Conservation (phyloP, 1,140 invertebrate species). For the Apis dorsata region DNA sequence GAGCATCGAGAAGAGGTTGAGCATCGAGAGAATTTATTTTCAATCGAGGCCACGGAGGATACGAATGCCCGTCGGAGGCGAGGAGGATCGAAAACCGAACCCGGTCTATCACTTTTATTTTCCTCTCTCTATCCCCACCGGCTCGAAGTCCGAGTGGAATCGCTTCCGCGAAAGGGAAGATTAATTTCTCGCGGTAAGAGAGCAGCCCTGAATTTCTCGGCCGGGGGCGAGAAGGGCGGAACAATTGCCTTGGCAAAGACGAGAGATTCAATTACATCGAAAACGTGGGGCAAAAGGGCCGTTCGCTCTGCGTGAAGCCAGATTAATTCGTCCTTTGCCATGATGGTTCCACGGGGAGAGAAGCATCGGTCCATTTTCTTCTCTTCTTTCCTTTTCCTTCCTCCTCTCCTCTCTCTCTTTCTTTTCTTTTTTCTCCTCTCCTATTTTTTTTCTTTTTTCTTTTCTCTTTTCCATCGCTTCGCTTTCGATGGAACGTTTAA, state of each 20-base stretch:
- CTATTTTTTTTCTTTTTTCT: too few relatives aligned
- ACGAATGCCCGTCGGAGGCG: slow-evolving; percentile 12
- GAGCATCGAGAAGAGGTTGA: background rate
- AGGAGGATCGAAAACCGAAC: slow-evolving; percentile 39
- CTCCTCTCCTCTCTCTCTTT: background rate
- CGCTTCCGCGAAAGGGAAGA: slow-evolving; percentile 60
- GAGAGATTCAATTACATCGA: slow-evolving; percentile 70
- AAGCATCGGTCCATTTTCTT: slow-evolving; percentile 38
- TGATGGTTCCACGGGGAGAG: slow-evolving; percentile 51
- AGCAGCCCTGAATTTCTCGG: slow-evolving; percentile 59
- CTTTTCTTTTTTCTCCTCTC: background rate
- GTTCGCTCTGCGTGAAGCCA: slow-evolving; percentile 59
- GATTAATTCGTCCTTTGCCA: slow-evolving; percentile 66
- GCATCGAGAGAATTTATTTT: slow-evolving; percentile 21
- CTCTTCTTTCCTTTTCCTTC: too few relatives aligned
- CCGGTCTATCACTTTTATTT: slow-evolving; percentile 54
- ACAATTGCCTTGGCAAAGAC: slow-evolving; percentile 68
- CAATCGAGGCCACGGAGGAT: slow-evolving; percentile 27
- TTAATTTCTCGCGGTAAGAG: slow-evolving; percentile 67
- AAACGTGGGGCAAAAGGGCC: slow-evolving; percentile 64
- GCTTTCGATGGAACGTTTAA: slow-evolving; percentile 51
- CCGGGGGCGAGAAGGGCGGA: slow-evolving; percentile 40
- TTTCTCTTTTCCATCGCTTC: background rate
- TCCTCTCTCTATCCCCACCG: slow-evolving; percentile 26
- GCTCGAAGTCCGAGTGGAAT: slow-evolving; percentile 14